Percentiles rank a stretch among this genome's conserved stretches.
Conservation (phyloP, 92 coral and sea anemone species). For the Porites divaricata region DNA sequence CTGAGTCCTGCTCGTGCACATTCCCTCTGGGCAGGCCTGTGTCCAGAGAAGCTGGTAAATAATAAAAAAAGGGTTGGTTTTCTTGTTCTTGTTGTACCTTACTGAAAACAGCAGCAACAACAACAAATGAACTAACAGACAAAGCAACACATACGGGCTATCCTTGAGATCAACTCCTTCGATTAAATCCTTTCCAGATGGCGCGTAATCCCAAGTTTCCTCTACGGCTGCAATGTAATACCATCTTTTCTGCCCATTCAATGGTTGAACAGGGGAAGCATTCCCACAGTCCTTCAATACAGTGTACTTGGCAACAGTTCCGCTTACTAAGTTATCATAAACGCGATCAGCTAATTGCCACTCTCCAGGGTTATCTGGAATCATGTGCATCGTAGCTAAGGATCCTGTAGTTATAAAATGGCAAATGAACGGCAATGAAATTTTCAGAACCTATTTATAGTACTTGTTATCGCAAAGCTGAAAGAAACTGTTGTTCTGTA, state of each 20-base stretch:
- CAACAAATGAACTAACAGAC: too few relatives aligned
- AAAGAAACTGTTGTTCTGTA: too few relatives aligned
- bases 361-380: constrained; percentile 87
- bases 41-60: too few relatives aligned
- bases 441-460: too few relatives aligned
- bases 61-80: too few relatives aligned
- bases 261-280: not conserved
- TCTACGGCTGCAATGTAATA: constrained; percentile 88
- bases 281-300: constrained; percentile 55
- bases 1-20: too few relatives aligned
- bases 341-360: constrained; percentile 88
- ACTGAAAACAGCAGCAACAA: too few relatives aligned
- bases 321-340: constrained; percentile 79
- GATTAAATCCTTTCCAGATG: constrained; percentile 68
- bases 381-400: constrained; percentile 75
- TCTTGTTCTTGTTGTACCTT: too few relatives aligned
- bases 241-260: constrained; percentile 54
- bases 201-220: constrained; percentile 85
- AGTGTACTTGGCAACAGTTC: constrained; percentile 87
- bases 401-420: constrained; percentile 54
- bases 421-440: not conserved
- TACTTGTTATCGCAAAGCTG: too few relatives aligned
- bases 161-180: constrained; percentile 58
- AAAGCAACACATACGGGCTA: constrained; percentile 68
- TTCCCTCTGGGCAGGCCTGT: too few relatives aligned